Conservation (phyloP, 2,797 vertebrate genomes). For the Sebastes taczanowskii region DNA sequence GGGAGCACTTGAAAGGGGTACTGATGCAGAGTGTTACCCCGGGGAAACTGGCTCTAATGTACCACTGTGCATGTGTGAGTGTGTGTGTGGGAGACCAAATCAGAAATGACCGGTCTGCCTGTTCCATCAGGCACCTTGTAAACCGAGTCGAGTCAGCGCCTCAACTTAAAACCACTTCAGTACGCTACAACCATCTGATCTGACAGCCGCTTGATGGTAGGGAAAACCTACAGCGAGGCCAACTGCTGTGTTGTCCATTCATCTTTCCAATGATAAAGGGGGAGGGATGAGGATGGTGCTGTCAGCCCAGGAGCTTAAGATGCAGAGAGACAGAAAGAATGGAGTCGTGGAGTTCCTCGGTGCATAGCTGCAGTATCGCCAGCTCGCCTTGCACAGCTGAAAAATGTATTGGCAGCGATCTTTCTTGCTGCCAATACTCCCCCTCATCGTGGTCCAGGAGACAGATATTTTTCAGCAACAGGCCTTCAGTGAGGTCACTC, state of each 20-base stretch:
- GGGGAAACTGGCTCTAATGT: slow-evolving; percentile 17
- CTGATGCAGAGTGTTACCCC: slow-evolving; percentile 14
- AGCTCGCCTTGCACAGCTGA: slow-evolving; percentile 39
- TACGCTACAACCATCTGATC: not conserved
- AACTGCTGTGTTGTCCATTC: slow-evolving; percentile 1
- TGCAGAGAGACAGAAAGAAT: not conserved
- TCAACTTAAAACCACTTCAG: not conserved
- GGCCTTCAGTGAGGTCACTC: slow-evolving; percentile 23
- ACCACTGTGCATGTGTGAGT: not conserved
- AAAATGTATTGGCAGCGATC: slow-evolving; percentile 41
- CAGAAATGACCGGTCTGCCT: slow-evolving; percentile 10
- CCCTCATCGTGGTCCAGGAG: slow-evolving; percentile 5
- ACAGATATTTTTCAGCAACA: slow-evolving; percentile 31
- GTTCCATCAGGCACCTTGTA: slow-evolving; percentile 49
- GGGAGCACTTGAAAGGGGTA: slow-evolving; percentile 32
- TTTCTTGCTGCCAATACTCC: slow-evolving; percentile 7
- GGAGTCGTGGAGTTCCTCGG: slow-evolving; percentile 31
- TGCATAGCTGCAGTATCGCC: slow-evolving; percentile 43
- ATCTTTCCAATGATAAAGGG: slow-evolving; percentile 18
- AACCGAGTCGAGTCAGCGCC: slow-evolving; percentile 16
- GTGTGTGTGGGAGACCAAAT: slow-evolving; percentile 24
- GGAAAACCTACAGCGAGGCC: not conserved
- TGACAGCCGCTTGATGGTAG: not conserved
- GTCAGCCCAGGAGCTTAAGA: slow-evolving; percentile 13
- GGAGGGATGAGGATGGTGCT: slow-evolving; percentile 13